Evolutionary conservation across 2,113 vertebrate species (phyloP), one percentile per base, ranked within the genome.

Genomic region (Argyrosomus japonicus): DNA sequence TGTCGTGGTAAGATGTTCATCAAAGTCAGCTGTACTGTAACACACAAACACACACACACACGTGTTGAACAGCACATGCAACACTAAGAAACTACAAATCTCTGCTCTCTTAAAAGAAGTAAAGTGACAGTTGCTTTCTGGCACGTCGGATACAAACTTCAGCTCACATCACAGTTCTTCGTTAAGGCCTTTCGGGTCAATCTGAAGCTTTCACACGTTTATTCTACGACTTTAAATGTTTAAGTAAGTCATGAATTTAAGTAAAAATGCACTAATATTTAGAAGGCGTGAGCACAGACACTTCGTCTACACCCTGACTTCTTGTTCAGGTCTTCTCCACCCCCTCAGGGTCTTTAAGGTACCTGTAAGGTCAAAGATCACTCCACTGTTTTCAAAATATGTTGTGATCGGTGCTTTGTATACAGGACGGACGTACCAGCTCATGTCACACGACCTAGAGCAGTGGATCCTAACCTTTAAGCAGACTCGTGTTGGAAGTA

Each of bases 381-480:
- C 47, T 2, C 7, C 72, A 7, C 3, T 74, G 74, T 86, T 81
- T 77, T 13, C 47, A 73, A 40, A 81, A 73, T 40, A 67, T 0
- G 27, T 1, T 36, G n/a, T 54, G 79, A 12, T 68, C 9, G 1
- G 5, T 50, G 40, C 57, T 51, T 45, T 75, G 57, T 54, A 21
- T 29, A 62, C 47, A 68, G 18, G 23, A 51, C 62, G 50, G 51
- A 5, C 19, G 67, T 19, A 36, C 15, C 68, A n/a, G 48, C 69
- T 43, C 54, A 54, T n/a, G 61, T 25, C 21, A 68, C 14, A 56
- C 0, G 23, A 68, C 19, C 19, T 12, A 3, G 36, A 58, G n/a
- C 61, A 23, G 60, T 1, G 10, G 45, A 47, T 14, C 45, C 14
- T 15, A 6, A 68, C n/a, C 21, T 21, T 65, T 21, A 2, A n/a